Evolutionary conservation across 1,140 invertebrate genomes (phyloP), one percentile per base, ranked within the genome.

Genomic region (Agrypnia vestita): DNA sequence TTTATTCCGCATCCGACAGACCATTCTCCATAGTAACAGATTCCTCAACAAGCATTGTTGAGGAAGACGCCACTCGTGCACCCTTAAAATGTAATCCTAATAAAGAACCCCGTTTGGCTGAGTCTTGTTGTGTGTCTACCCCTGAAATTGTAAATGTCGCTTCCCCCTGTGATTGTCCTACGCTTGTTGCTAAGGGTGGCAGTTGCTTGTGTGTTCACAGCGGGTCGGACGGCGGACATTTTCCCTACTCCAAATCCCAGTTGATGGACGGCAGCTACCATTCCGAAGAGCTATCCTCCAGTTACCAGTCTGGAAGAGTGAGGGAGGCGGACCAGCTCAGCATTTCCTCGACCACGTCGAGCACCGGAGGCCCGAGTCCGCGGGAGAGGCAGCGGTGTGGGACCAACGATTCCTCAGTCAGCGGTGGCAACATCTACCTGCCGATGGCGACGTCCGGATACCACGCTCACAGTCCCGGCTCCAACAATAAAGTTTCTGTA

Each of bases 401-500:
- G 46, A 80, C 81, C 35, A 82, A 81, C 47, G 81, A 84, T 15
- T 82, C 80, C 84, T 86, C 71, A 84, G 85, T 62, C 73, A 85
- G 69, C 85, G 87, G 8, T 62, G 79, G 86, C 10, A 76, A 76
- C 10, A 67, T 76, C n/a, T 89, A 89, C 78, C 85, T 87, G 55
- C 86, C 88, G 0, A 89, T 88, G 87, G 87, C 85, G 53, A 47
- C 78, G 1, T 79, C 80, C 25, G 82, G 84, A 19, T 84, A 81
- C 11, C 85, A 84, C 73, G 83, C 83, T 8, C 86, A 88, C 78
- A 88, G 87, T 84, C 87, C 87, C 21, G 84, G 85, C 4, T 88
- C 86, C 12, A 88, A 88, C 71, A 88, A 81, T 79, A 89, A 89
- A 86, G 86, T 89, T 53, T 89, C 88, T 80, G 88, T 89, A 84